phyloP scores from a whole-genome alignment of 1,140 invertebrate genomes.

The Caerostris extrusa region DNA sequence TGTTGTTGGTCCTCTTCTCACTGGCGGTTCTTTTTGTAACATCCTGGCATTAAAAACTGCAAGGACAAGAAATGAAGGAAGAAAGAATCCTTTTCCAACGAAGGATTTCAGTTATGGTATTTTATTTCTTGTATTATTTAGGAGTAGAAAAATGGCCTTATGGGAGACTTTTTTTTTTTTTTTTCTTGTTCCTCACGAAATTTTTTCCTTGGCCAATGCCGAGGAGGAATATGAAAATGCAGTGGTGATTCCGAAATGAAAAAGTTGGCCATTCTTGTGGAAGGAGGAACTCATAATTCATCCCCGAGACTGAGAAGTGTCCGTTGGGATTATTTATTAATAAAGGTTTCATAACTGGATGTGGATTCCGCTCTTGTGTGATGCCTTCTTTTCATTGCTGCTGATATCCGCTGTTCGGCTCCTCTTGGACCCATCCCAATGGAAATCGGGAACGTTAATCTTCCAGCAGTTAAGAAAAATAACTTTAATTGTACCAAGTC shows the following conservation, averaged over 20 bases:
- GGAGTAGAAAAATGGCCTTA: conserved; percentile 37
- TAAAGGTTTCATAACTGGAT: not conserved
- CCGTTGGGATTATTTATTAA: not conserved
- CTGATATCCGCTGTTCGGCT: too few species aligned
- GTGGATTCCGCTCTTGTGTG: not conserved
- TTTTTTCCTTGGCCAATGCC: not conserved
- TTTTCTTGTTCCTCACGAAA: not conserved
- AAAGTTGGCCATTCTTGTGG: conserved; percentile 15
- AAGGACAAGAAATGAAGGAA: conserved; percentile 29
- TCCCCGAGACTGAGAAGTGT: not conserved
- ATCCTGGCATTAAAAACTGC: conserved; percentile 50
- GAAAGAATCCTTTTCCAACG: conserved; percentile 25
- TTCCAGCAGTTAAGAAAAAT: too few species aligned
- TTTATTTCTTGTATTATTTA: conserved; percentile 67
- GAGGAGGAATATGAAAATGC: conserved; percentile 34
- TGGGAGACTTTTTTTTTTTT: not conserved
- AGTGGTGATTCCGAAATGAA: conserved; percentile 29
- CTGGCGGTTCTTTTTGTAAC: conserved; percentile 12
- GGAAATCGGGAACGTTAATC: too few species aligned
- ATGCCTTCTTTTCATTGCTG: too few species aligned
- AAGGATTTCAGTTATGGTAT: conserved; percentile 44
- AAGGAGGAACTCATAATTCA: not conserved
- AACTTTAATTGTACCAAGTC: too few species aligned
- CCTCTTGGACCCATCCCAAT: too few species aligned
- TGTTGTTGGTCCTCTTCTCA: not conserved